A percentile compares a stretch with the other conserved stretches of the same genome.
These are phyloP conservation scores for Leptopilina boulardi DNA, from an alignment of 1,140 invertebrate species.

Conservation along the genomic window DNA sequence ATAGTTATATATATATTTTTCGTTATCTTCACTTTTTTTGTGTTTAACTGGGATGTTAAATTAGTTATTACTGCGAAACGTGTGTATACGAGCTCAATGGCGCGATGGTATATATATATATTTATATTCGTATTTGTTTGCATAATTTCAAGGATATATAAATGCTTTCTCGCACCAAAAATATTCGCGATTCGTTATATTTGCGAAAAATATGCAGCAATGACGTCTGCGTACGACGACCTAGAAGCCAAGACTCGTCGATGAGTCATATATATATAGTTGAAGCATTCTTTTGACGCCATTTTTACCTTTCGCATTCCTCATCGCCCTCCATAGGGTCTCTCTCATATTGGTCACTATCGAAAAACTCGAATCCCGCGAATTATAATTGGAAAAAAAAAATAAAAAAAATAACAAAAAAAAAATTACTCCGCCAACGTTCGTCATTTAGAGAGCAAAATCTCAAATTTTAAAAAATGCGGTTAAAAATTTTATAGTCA, in stretches of 20 bases:
- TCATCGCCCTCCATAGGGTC: background rate
- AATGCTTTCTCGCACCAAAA: conserved; percentile 28
- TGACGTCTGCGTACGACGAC: conserved; percentile 32
- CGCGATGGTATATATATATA: background rate
- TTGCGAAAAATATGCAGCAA: conserved; percentile 19
- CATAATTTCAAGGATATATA: conserved; percentile 29
- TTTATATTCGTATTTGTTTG: conserved; percentile 19
- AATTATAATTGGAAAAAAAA: too few species aligned
- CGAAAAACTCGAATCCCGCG: too few species aligned
- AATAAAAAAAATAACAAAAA: background rate
- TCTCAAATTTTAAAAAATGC: too few species aligned
- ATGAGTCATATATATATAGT: conserved; percentile 28
- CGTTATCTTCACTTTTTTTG: background rate
- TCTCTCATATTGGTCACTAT: background rate
- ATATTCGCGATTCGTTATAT: conserved; percentile 23
- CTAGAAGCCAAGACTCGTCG: background rate
- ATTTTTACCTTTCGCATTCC: conserved; percentile 26
- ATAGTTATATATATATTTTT: too few species aligned
- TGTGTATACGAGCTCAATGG: conserved; percentile 18
- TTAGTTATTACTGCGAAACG: background rate
- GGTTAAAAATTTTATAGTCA: too few species aligned
- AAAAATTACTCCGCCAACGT: too few species aligned
- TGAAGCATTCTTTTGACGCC: conserved; percentile 3
- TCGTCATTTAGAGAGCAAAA: too few species aligned
- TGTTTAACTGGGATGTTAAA: background rate